Conservation (phyloP, 2,888 invertebrate species). For the Eubasilissa splendida region DNA sequence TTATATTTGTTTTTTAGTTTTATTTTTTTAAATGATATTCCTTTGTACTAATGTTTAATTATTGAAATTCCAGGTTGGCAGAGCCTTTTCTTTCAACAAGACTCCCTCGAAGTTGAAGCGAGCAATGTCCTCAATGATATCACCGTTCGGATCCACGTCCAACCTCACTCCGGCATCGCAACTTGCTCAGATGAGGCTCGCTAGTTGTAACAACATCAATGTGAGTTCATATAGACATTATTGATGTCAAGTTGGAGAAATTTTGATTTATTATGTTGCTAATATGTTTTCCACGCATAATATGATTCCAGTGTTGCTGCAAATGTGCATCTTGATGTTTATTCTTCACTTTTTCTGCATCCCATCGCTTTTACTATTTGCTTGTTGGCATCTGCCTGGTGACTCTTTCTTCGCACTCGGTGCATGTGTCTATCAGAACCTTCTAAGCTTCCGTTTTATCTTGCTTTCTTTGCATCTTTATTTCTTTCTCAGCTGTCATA, state of each 20-base stretch:
- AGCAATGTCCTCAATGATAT: slow-evolving; percentile 95
- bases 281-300: no score
- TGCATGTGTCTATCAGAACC: no score
- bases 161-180: slow-evolving; percentile 88
- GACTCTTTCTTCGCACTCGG: no score
- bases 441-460: no score
- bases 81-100: slow-evolving; percentile 96
- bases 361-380: no score
- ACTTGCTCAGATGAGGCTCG: slow-evolving; percentile 88
- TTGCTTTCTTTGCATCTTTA: no score
- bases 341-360: no score
- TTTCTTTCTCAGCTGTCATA: no score
- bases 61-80: slow-evolving; percentile 77
- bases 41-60: not conserved
- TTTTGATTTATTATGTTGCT: slow-evolving; percentile 18
- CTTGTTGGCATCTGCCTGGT: no score
- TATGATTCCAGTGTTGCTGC: no score
- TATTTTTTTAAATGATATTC: not conserved
- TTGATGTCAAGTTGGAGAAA: no score
- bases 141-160: slow-evolving; percentile 89
- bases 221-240: slow-evolving; percentile 70
- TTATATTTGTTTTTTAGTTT: not conserved
- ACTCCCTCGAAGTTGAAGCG: slow-evolving; percentile 94
- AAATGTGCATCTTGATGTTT: no score
- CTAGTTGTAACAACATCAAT: slow-evolving; percentile 89